These are phyloP conservation scores for Mormyrops boulengeri DNA, from an alignment of 2,797 vertebrate genomes.

Conservation along the genomic window DNA sequence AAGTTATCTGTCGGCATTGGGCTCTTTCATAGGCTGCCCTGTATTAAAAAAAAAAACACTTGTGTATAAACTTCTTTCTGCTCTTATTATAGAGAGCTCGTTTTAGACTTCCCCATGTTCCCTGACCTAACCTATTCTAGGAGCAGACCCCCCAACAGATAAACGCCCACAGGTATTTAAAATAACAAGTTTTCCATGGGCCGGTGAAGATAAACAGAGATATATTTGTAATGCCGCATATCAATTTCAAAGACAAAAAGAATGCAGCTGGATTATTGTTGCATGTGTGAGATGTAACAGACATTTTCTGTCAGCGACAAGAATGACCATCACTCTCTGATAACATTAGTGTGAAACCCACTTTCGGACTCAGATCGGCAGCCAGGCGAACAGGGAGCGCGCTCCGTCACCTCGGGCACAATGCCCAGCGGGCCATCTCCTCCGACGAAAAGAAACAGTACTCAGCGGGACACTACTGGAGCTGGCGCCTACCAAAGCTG, in stretches of 20 bases:
- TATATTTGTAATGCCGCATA: conserved; percentile 67
- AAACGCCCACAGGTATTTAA: conserved; percentile 71
- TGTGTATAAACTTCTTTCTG: conserved; percentile 58
- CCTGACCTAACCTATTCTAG: conserved; percentile 61
- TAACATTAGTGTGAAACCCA: conserved; percentile 43
- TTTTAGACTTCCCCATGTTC: conserved; percentile 70
- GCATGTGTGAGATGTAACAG: conserved; percentile 65
- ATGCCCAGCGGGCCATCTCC: neutral
- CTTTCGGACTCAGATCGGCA: conserved; percentile 7
- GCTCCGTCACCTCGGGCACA: neutral
- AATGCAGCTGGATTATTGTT: conserved; percentile 57
- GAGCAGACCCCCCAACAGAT: conserved; percentile 43
- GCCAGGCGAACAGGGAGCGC: neutral
- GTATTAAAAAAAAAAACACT: conserved; percentile 8
- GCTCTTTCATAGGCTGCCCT: neutral
- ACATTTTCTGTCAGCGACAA: conserved; percentile 53
- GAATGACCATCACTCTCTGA: conserved; percentile 56
- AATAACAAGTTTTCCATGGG: conserved; percentile 66
- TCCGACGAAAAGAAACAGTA: neutral
- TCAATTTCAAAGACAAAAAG: conserved; percentile 66
- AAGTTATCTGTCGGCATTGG: conserved; percentile 15
- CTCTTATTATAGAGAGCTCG: conserved; percentile 66
- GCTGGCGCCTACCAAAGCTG: neutral
- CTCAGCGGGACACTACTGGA: neutral
- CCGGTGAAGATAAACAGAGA: conserved; percentile 69